Evolutionary conservation across 1,140 invertebrate genomes (phyloP).

Genomic region (Drosophila tristis): DNA sequence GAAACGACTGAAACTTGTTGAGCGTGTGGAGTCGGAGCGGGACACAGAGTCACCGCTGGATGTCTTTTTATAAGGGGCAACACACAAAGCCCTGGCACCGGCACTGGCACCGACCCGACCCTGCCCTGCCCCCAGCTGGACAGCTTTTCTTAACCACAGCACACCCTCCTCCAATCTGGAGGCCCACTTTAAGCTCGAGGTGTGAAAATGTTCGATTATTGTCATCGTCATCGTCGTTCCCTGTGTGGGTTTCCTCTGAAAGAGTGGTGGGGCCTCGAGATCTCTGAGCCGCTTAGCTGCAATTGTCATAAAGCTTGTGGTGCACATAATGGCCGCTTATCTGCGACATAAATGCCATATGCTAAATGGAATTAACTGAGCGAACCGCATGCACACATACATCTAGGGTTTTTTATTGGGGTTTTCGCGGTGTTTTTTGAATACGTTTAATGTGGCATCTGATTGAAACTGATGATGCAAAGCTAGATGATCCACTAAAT

Average conservation of each 20-base stretch:
- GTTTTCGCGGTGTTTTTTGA: constrained; percentile 19
- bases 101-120: too few relatives aligned
- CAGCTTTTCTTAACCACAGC: constrained; percentile 32
- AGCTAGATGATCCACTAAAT: not conserved
- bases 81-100: constrained; percentile 33
- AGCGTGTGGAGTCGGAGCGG: constrained; percentile 19
- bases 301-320: constrained; percentile 72
- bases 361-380: constrained; percentile 72
- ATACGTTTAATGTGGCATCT: constrained; percentile 47
- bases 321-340: constrained; percentile 76
- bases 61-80: constrained; percentile 53
- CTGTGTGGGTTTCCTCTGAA: constrained; percentile 45
- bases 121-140: constrained; percentile 16
- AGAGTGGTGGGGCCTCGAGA: not conserved
- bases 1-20: constrained; percentile 62
- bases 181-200: constrained; percentile 74
- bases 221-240: constrained; percentile 61
- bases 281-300: constrained; percentile 69
- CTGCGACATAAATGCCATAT: constrained; percentile 77
- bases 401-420: constrained; percentile 13
- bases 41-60: constrained; percentile 52
- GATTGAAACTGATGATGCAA: constrained; percentile 61
- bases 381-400: constrained; percentile 8
- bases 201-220: constrained; percentile 84
- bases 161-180: constrained; percentile 16